A percentile compares a stretch with the other conserved stretches of the same genome.
These are phyloP conservation scores for Sminthopsis crassicaudata DNA, from an alignment of 2,113 vertebrate genomes.

Conservation along the genomic window DNA sequence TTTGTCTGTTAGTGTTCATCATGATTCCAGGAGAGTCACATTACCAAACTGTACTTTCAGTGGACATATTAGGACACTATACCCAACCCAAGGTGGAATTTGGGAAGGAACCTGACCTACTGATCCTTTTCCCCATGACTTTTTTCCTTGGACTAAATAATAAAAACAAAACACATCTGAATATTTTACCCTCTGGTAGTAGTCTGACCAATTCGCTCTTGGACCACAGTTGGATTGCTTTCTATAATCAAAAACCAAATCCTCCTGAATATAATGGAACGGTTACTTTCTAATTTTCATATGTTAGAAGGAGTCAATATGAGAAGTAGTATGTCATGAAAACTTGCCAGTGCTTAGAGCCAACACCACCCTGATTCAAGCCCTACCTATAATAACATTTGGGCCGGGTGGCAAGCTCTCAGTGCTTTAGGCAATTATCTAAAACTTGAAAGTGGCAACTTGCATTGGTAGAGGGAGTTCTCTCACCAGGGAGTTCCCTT, in stretches of 20 bases:
- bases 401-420: not conserved
- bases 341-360: not conserved
- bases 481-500: not conserved
- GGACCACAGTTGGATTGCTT: not conserved
- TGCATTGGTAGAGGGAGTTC: not conserved
- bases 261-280: not conserved
- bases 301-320: not conserved
- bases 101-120: not conserved
- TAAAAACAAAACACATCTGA: not conserved
- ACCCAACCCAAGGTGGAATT: not conserved
- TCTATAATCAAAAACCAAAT: not conserved
- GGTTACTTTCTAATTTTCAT: not conserved
- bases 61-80: not conserved
- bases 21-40: not conserved
- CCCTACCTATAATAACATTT: not conserved
- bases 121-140: not conserved
- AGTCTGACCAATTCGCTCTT: not conserved
- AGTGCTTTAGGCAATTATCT: not conserved
- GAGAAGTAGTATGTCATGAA: not conserved
- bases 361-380: not conserved
- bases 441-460: not conserved
- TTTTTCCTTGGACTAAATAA: not conserved
- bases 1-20: not conserved
- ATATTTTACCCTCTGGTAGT: not conserved
- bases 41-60: not conserved